Base-by-base conservation (phyloP, 2,113 vertebrate species). In the Passer montanus region DNA sequence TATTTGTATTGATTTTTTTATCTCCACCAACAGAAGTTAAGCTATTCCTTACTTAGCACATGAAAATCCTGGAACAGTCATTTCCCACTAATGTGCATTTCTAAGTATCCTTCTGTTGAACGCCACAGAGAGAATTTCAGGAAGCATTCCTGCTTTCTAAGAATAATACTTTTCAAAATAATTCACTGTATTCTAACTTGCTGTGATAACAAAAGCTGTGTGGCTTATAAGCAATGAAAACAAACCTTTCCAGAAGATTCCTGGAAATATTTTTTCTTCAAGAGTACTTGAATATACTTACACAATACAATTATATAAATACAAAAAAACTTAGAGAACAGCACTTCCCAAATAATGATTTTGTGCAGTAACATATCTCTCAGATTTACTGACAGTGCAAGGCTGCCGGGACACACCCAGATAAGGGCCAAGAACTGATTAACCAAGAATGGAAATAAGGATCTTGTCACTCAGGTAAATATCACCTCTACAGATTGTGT, bases 81-180 rank as follows among this genome's bases (percentile, higher is more conserved):
- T 50, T 74, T 88, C 67, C 76, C 44, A 62, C 55, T 92, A 92
- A 69, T 2, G 6, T 33, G 11, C 18, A 64, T 89, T 96, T 92
- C 69, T 90, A 78, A 88, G 75, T 55, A 79, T 47, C 75, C 58
- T 63, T 86, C 16, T 64, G 31, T 73, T 72, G 50, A 94, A 60
- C 7, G 8, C 56, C 73, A 85, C 67, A 72, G 74, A 76, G 88
- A 91, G 88, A 91, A 97, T 96, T 97, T 96, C 87, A 97, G 83
- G 95, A 97, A 97, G 78, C 73, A 87, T 79, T 91, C 74, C 47
- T 94, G 59, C 94, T 97, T 97, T 97, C 96, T 93, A 97, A 95
- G 95, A 98, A 97, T 83, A 92, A 84, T 64, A 93, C 43, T 72
- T 95, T 84, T 95, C 60, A 92, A 86, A 85, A 21, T 28, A 81